Base-by-base conservation (phyloP, 1,140 invertebrate genomes). In the Oryzaephilus surinamensis region DNA sequence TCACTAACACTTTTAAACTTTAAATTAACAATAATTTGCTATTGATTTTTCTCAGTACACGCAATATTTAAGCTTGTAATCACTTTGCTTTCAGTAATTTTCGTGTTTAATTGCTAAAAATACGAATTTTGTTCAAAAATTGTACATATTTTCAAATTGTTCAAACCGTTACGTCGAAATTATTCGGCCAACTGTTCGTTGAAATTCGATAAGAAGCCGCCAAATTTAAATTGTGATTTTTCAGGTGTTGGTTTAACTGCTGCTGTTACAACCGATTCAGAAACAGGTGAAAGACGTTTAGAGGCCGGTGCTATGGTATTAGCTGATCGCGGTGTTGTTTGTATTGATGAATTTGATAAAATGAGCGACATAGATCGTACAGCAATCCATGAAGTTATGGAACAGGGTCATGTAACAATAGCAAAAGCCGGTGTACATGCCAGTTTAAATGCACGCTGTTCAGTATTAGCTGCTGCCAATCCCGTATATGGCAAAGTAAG, bases 351-450 rank as follows among this genome's bases (percentile, higher is more conserved):
- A n/a, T n/a, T n/a, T n/a, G n/a, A n/a, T n/a, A n/a, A n/a, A 70
- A 99, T 99, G 97, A 93, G 92, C n/a, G 97, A 99, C 58, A 90
- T 97, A 37, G 96, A 99, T 70, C 72, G 96, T 52, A 99, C 96
- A 10, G 94, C 96, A 14, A 99, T 99, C 45, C 97, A 99, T 61
- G 96, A 99, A 73, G 94, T 98, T 2, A 92, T 92, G 88, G 88
- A 92, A 70, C 87, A 92, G 60, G 87, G 86, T 13, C 72, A 90
- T 53, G 95, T 99, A 1, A 98, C 95, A 4, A 97, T 99, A 48
- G 84, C 95, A 5, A 99, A 99, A 70, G 96, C 96, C 32, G 97
- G 97, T 17, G 97, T 99, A 49, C 95, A 99, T 60, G 95, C 96
- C 1, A 83, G 91, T 32, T 74, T 99, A 29, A 99, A 99, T 70